phyloP scores from a whole-genome alignment of 1,140 invertebrate genomes.

The Atta cephalotes region DNA sequence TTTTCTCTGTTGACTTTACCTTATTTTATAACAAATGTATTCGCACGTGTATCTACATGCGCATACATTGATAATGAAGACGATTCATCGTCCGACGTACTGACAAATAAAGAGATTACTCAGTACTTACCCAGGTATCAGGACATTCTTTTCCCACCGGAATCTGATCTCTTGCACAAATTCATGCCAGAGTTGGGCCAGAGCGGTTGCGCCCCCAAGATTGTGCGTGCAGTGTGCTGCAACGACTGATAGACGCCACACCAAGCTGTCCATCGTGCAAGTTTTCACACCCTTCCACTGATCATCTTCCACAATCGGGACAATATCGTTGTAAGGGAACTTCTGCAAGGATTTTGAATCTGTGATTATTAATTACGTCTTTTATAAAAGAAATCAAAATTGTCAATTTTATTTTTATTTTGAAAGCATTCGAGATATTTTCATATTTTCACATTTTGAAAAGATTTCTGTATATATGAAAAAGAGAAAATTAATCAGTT shows the following conservation, averaged over 20 bases:
- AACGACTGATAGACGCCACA: slow-evolving; percentile 94
- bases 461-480: not conserved
- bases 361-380: not conserved
- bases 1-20: not conserved
- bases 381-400: not conserved
- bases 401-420: slow-evolving; percentile 8
- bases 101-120: slow-evolving; percentile 60
- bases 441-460: not conserved
- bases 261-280: slow-evolving; percentile 91
- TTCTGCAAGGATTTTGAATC: slow-evolving; percentile 78
- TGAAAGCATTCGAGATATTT: not conserved
- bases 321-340: slow-evolving; percentile 80
- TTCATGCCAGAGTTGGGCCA: slow-evolving; percentile 97
- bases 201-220: slow-evolving; percentile 91
- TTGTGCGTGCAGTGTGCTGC: slow-evolving; percentile 92
- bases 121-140: slow-evolving; percentile 94
- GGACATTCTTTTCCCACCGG: slow-evolving; percentile 93
- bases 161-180: slow-evolving; percentile 96
- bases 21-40: slow-evolving; percentile 38
- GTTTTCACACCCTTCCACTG: slow-evolving; percentile 90
- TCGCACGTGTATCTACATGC: not conserved
- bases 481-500: not conserved
- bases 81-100: not conserved
- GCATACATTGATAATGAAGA: not conserved
- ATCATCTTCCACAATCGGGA: slow-evolving; percentile 79